Conservation (phyloP, 1,140 invertebrate species). For the Microplitis mediator region DNA sequence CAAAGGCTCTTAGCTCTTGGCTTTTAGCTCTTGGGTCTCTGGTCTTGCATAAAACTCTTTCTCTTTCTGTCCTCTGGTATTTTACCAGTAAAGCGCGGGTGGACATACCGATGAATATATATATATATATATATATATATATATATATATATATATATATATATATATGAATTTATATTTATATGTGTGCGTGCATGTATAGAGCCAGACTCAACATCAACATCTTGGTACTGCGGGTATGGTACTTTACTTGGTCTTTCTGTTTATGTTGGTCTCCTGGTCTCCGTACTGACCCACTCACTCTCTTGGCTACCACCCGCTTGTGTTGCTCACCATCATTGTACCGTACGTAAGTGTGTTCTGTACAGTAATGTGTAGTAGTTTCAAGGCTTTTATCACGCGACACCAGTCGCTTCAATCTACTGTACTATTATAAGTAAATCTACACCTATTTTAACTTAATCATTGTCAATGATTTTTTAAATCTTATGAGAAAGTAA, state of each 20-base stretch:
- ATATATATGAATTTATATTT: too few relatives aligned
- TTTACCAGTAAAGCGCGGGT: slow-evolving; percentile 6
- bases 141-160: neutral
- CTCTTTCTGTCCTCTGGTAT: slow-evolving; percentile 1
- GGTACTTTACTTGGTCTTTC: neutral
- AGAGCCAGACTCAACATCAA: neutral
- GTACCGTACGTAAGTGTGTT: neutral
- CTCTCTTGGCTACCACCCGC: slow-evolving; percentile 13
- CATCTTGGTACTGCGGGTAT: neutral
- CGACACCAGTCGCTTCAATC: too few relatives aligned
- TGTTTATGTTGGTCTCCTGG: neutral
- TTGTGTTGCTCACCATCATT: neutral
- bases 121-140: neutral
- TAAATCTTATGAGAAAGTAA: too few relatives aligned
- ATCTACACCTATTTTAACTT: neutral
- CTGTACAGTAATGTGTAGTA: too few relatives aligned
- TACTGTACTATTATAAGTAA: neutral
- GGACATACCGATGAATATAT: neutral
- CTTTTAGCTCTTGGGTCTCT: neutral
- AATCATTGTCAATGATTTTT: too few relatives aligned
- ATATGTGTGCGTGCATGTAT: neutral
- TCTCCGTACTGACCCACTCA: slow-evolving; percentile 15
- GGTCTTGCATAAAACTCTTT: neutral
- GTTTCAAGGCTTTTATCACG: too few relatives aligned
- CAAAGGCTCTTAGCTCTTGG: neutral